Evolutionary conservation across 2,797 vertebrate genomes (phyloP).

Genomic region (Sebastes flavidus): DNA sequence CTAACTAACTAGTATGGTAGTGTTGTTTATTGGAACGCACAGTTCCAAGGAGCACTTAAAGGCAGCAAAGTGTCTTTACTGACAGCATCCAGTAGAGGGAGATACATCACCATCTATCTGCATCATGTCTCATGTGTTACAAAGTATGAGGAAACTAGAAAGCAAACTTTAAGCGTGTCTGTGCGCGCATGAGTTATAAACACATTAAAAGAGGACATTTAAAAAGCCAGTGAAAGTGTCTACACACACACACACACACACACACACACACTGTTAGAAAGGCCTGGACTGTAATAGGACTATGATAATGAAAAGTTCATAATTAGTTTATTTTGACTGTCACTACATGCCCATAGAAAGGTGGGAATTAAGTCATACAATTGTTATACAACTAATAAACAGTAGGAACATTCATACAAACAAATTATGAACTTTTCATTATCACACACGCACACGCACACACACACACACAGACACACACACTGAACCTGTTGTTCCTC

Average conservation of each 20-base stretch:
- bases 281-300: too few relatives aligned
- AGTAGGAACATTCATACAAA: too few relatives aligned
- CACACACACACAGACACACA: not conserved
- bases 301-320: too few relatives aligned
- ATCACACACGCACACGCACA: too few relatives aligned
- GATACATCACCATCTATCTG: slow-evolving; percentile 60
- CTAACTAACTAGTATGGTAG: too few relatives aligned
- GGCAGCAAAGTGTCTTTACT: slow-evolving; percentile 16
- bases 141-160: not conserved
- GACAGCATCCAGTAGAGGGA: slow-evolving; percentile 72
- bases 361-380: too few relatives aligned
- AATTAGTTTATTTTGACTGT: too few relatives aligned
- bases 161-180: slow-evolving; percentile 16
- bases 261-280: too few relatives aligned
- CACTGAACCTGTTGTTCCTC: not conserved
- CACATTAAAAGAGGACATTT: not conserved
- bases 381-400: too few relatives aligned
- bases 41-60: slow-evolving; percentile 3
- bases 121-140: not conserved
- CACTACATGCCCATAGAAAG: too few relatives aligned
- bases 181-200: not conserved
- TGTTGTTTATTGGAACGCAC: not conserved
- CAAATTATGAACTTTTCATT: too few relatives aligned
- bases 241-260: too few relatives aligned
- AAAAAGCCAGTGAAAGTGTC: not conserved